phyloP scores from a whole-genome alignment of 2,888 invertebrate species.

The Barypeithes pellucidus region DNA sequence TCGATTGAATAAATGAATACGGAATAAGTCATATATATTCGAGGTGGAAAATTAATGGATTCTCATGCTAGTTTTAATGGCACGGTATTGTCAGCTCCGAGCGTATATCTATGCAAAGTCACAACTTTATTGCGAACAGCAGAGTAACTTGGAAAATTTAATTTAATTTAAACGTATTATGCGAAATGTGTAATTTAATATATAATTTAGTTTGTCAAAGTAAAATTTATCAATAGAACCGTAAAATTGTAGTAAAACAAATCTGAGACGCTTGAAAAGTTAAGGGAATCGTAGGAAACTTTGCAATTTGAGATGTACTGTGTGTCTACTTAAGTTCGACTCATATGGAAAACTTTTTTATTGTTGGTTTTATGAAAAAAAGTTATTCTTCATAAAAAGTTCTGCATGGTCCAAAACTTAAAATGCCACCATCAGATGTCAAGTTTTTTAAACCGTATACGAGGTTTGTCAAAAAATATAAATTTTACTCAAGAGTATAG shows the following conservation, averaged over 20 bases:
- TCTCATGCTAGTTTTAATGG: conserved; percentile 52
- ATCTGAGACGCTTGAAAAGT: background rate
- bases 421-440: too few relatives aligned
- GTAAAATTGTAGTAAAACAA: conserved; percentile 27
- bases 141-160: conserved; percentile 54
- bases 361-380: too few relatives aligned
- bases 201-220: conserved; percentile 45
- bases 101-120: conserved; percentile 68
- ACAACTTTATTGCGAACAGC: conserved; percentile 67
- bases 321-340: too few relatives aligned
- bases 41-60: conserved; percentile 48
- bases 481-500: too few relatives aligned
- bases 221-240: conserved; percentile 22
- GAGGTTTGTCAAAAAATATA: too few relatives aligned
- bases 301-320: too few relatives aligned
- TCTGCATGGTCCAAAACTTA: too few relatives aligned
- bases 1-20: conserved; percentile 46
- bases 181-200: conserved; percentile 49
- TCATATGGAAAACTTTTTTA: too few relatives aligned
- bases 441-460: too few relatives aligned
- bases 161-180: conserved; percentile 48
- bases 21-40: conserved; percentile 48
- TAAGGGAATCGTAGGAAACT: background rate
- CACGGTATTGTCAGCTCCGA: conserved; percentile 44
- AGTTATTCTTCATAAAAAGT: too few relatives aligned